A percentile compares a stretch with the other conserved stretches of the same genome.
Evolutionary conservation across 1,140 invertebrate species (phyloP).

Genomic region (Varroa destructor): DNA sequence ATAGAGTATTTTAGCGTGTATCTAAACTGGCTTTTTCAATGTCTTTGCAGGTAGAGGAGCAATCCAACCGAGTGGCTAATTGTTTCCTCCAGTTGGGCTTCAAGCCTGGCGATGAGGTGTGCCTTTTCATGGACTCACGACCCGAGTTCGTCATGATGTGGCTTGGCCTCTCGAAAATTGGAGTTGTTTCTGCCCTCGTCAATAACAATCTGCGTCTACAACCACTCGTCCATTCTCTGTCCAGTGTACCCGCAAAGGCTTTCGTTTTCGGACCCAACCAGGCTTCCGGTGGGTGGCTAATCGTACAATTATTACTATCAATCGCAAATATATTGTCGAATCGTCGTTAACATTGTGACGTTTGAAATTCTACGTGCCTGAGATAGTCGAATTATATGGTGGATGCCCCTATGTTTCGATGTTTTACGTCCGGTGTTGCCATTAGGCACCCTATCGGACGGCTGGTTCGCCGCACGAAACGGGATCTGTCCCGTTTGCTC

Average conservation of each 20-base stretch:
- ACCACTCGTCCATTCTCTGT: conserved; percentile 37
- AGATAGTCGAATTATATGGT: too few relatives aligned
- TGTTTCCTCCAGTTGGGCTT: conserved; percentile 57
- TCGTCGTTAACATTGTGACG: too few relatives aligned
- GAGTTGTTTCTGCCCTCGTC: conserved; percentile 38
- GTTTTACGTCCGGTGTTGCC: too few relatives aligned
- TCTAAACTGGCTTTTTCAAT: too few relatives aligned
- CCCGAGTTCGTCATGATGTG: conserved; percentile 70
- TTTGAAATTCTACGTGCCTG: too few relatives aligned
- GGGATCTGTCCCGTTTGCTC: too few relatives aligned
- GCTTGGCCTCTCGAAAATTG: conserved; percentile 54
- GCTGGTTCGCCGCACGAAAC: too few relatives aligned
- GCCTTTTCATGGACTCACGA: conserved; percentile 66
- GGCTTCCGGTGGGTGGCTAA: background rate
- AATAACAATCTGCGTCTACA: conserved; percentile 38
- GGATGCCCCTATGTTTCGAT: too few relatives aligned
- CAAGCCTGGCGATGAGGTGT: conserved; percentile 60
- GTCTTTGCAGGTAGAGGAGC: conserved; percentile 47
- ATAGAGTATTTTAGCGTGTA: too few relatives aligned
- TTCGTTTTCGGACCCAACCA: conserved; percentile 36
- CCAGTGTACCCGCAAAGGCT: conserved; percentile 37
- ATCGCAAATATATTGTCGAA: too few relatives aligned
- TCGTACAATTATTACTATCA: too few relatives aligned
- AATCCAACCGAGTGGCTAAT: conserved; percentile 60
- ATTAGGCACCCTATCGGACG: too few relatives aligned